Evolutionary conservation across 2,888 invertebrate genomes (phyloP).

Genomic region (Tuta absoluta): DNA sequence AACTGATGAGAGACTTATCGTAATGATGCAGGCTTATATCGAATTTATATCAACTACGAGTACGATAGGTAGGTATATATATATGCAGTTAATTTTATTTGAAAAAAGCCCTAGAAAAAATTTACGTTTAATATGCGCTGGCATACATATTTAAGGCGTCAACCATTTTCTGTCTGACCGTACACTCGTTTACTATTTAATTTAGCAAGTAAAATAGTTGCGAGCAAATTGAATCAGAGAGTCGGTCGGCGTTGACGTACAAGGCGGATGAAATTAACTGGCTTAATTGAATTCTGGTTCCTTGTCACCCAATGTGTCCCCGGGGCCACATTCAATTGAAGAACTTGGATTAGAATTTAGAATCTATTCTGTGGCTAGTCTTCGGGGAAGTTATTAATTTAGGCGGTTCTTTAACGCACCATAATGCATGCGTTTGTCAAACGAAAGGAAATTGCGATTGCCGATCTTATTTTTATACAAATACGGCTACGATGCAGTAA

Average conservation of each 20-base stretch:
- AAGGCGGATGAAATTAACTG: constrained; percentile 65
- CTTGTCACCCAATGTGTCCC: constrained; percentile 2
- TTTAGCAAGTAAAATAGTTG: constrained; percentile 32
- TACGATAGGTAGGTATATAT: no score
- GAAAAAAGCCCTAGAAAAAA: no score
- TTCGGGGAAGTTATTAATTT: not conserved
- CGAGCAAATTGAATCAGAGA: constrained; percentile 33
- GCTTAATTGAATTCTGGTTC: not conserved
- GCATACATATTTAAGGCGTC: not conserved
- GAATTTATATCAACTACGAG: no score
- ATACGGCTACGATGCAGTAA: no score
- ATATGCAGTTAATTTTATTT: no score
- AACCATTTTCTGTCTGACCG: not conserved
- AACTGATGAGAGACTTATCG: no score
- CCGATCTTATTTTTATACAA: no score
- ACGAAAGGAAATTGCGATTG: no score
- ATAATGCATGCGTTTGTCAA: no score
- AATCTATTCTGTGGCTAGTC: not conserved
- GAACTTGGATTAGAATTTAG: not conserved
- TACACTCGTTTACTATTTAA: constrained; percentile 20
- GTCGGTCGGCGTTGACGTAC: constrained; percentile 56
- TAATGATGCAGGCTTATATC: no score
- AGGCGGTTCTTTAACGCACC: no score
- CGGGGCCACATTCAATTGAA: not conserved
- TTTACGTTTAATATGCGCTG: no score